A percentile compares a stretch with the other conserved stretches of the same genome.
These are phyloP conservation scores for Euspilapteryx auroguttella DNA, from an alignment of 2,888 invertebrate genomes.

Conservation along the genomic window DNA sequence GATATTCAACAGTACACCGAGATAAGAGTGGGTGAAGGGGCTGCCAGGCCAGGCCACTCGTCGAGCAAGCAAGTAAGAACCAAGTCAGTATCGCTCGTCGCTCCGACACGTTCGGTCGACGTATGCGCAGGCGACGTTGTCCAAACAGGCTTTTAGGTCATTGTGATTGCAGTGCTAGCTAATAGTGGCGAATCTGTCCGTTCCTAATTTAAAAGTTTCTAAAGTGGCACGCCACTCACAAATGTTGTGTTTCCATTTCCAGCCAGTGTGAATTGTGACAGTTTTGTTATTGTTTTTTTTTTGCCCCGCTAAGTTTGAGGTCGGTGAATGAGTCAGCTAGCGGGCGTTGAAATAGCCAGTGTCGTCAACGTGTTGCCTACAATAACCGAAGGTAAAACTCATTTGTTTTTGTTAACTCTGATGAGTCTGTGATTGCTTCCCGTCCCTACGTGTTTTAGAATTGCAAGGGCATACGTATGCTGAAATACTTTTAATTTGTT, in stretches of 20 bases:
- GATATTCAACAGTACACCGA: conserved; percentile 26
- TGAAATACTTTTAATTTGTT: too few species aligned
- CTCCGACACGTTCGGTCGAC: conserved; percentile 32
- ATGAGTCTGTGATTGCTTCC: background rate
- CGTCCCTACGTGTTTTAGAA: too few species aligned
- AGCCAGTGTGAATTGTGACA: conserved; percentile 44
- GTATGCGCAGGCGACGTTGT: too few species aligned
- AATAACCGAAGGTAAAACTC: conserved; percentile 45
- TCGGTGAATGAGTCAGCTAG: conserved; percentile 58
- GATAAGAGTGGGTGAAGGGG: conserved; percentile 55
- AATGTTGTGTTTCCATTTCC: too few species aligned
- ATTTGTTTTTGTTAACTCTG: background rate
- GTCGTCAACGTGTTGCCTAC: conserved; percentile 56
- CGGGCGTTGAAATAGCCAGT: conserved; percentile 55
- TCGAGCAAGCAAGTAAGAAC: too few species aligned
- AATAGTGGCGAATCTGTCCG: too few species aligned
- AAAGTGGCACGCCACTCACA: too few species aligned
- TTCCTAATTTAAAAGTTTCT: too few species aligned
- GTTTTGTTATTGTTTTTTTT: conserved; percentile 30
- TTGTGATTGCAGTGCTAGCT: too few species aligned
- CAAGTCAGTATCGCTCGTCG: conserved; percentile 37
- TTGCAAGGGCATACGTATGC: too few species aligned
- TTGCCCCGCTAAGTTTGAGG: conserved; percentile 15
- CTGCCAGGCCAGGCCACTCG: too few species aligned
- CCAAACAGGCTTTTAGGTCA: too few species aligned